Percentiles rank a stretch among this genome's conserved stretches.
These are phyloP conservation scores for Drosophila baimaii DNA, from an alignment of 1,140 invertebrate species.

Conservation along the genomic window DNA sequence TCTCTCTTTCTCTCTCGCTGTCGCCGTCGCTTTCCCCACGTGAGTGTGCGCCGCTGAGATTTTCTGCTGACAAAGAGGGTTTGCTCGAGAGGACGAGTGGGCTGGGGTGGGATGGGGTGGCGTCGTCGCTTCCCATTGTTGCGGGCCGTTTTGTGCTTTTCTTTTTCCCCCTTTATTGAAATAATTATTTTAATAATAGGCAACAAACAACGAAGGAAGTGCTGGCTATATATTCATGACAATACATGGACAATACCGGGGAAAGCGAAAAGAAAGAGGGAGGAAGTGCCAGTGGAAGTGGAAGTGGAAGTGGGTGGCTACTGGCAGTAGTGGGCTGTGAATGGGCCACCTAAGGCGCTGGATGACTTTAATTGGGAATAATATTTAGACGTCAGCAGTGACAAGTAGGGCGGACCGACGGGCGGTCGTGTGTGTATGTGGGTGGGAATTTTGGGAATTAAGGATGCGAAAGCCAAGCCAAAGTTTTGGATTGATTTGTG, in stretches of 20 bases:
- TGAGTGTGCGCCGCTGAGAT: conserved; percentile 59
- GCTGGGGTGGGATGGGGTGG: conserved; percentile 5
- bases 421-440: conserved; percentile 30
- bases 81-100: conserved; percentile 35
- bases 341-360: conserved; percentile 76
- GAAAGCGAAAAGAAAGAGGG: background rate
- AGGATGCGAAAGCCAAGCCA: conserved; percentile 7
- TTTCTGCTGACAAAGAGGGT: conserved; percentile 79
- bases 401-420: conserved; percentile 44
- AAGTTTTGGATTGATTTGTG: background rate
- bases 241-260: conserved; percentile 42
- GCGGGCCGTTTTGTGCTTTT: conserved; percentile 76
- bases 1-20: background rate
- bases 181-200: conserved; percentile 84
- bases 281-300: conserved; percentile 10
- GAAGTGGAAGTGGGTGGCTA: conserved; percentile 9
- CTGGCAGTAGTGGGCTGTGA: conserved; percentile 44
- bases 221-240: conserved; percentile 28
- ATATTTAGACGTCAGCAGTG: conserved; percentile 80
- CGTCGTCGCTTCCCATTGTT: conserved; percentile 67
- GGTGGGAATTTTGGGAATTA: conserved; percentile 57
- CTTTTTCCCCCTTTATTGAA: conserved; percentile 82
- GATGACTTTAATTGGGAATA: conserved; percentile 84
- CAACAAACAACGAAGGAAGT: conserved; percentile 71
- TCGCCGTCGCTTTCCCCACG: background rate